A percentile compares a stretch with the other conserved stretches of the same genome.
Conservation (phyloP, 2,888 invertebrate species). For the Sabatieria punctata region DNA sequence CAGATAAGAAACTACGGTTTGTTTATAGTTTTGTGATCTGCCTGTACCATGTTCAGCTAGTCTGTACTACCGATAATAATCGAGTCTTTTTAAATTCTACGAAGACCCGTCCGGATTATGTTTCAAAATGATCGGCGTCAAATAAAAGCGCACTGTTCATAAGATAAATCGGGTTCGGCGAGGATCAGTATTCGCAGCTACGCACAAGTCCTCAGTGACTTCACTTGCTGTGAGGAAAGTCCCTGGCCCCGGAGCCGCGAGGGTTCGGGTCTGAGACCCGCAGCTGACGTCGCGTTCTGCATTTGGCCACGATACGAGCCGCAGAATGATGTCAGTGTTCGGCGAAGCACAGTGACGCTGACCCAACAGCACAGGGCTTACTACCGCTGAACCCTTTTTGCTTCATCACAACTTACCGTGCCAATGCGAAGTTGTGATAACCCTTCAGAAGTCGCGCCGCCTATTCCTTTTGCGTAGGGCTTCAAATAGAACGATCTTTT, state of each 20-base stretch:
- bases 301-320: not conserved
- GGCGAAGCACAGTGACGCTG: conserved; percentile 2
- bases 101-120: no score
- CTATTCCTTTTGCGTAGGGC: no score
- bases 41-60: no score
- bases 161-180: no score
- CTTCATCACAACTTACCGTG: no score
- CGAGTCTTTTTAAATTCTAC: no score
- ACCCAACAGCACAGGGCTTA: conserved; percentile 1
- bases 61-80: no score
- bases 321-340: not conserved
- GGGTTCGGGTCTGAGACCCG: not conserved
- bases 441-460: no score
- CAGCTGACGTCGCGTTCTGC: not conserved
- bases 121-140: not conserved
- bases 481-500: no score
- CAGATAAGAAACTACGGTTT: no score
- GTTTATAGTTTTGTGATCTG: no score
- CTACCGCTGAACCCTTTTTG: not conserved
- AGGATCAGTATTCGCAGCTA: not conserved
- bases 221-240: not conserved
- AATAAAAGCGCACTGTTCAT: not conserved
- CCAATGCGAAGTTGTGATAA: no score
- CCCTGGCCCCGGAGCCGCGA: not conserved
- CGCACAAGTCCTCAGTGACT: not conserved